Percentiles rank a stretch among this genome's conserved stretches.
phyloP scores from a whole-genome alignment of 2,113 vertebrate genomes.

The Danionella cerebrum region DNA sequence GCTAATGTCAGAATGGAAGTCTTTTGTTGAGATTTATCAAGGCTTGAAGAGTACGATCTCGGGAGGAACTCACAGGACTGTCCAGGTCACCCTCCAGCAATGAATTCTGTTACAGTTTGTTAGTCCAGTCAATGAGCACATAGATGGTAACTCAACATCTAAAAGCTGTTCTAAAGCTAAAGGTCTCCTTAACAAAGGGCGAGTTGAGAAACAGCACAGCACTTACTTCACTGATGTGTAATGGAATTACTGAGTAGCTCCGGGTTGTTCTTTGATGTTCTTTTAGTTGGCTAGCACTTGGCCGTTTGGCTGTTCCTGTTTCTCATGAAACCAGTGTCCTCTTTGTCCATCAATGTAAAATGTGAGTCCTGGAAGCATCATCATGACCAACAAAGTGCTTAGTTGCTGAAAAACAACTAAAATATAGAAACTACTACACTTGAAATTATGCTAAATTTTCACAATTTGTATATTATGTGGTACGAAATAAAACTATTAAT shows the following conservation, averaged over 20 bases:
- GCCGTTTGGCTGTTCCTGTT: constrained; percentile 28
- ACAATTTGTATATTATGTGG: no score
- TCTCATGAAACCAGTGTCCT: background rate
- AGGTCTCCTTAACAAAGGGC: constrained; percentile 19
- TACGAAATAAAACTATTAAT: no score
- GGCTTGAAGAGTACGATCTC: background rate
- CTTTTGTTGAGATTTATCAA: constrained; percentile 17
- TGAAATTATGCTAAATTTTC: no score
- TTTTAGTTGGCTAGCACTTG: constrained; percentile 31
- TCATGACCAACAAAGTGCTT: no score
- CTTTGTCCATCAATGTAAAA: background rate
- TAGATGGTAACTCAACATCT: background rate
- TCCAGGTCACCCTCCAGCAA: constrained; percentile 22
- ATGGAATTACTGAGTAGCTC: constrained; percentile 23
- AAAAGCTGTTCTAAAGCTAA: constrained; percentile 8
- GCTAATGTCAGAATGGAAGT: background rate
- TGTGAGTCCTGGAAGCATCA: background rate
- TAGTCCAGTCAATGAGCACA: constrained; percentile 19
- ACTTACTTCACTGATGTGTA: constrained; percentile 29
- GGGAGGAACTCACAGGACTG: background rate
- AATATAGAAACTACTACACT: no score
- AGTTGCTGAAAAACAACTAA: no score
- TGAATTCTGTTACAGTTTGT: constrained; percentile 38
- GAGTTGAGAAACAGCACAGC: constrained; percentile 10
- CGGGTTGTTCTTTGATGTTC: constrained; percentile 11